These are phyloP conservation scores for Momotus momota DNA, from an alignment of 2,797 vertebrate species.

Conservation along the genomic window DNA sequence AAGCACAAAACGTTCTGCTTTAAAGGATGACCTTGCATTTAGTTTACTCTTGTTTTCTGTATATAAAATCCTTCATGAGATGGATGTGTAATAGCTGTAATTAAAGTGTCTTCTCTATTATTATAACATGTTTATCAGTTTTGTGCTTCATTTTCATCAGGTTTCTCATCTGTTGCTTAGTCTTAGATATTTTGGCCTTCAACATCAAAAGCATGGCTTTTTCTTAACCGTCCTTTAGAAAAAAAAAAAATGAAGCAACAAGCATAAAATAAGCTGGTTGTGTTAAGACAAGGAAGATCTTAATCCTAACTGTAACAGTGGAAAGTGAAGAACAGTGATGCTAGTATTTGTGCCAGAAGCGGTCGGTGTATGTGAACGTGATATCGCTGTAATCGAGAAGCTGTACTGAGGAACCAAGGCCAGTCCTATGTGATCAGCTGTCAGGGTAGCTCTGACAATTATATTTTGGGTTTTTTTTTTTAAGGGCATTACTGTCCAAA, in stretches of 20 bases:
- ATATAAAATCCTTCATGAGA: neutral
- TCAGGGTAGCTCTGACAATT: neutral
- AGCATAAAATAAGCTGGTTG: neutral
- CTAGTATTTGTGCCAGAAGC: neutral
- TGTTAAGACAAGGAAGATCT: neutral
- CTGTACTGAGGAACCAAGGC: neutral
- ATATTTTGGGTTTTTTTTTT: neutral
- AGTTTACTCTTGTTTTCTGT: neutral
- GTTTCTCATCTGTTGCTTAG: neutral
- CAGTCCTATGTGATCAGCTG: neutral
- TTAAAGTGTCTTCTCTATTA: neutral
- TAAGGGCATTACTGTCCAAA: neutral
- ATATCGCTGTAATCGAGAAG: neutral
- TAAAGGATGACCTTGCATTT: neutral
- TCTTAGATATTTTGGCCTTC: neutral
- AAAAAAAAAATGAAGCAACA: neutral
- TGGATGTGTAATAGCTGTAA: neutral
- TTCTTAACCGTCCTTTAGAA: neutral
- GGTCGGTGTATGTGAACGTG: rapidly evolving
- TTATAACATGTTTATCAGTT: neutral
- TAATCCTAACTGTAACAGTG: neutral
- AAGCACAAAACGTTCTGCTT: neutral
- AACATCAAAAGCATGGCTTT: neutral
- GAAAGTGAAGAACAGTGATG: neutral
- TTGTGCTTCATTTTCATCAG: neutral